These are phyloP conservation scores for Grus americana DNA, from an alignment of 2,113 vertebrate species.

Conservation along the genomic window DNA sequence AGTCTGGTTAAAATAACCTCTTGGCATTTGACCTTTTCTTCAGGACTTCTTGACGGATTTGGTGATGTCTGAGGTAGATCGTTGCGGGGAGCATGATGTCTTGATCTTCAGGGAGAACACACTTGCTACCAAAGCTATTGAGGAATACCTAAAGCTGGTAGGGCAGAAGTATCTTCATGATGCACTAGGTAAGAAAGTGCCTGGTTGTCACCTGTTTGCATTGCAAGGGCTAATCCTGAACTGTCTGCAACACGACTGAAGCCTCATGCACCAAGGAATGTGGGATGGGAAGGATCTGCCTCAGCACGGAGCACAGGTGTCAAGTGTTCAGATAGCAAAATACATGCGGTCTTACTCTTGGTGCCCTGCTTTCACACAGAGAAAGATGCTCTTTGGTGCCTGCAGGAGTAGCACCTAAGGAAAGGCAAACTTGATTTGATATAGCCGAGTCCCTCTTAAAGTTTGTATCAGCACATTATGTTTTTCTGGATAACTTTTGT, in stretches of 20 bases:
- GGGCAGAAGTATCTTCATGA: slow-evolving; percentile 96
- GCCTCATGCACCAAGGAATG: background rate
- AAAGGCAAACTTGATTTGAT: background rate
- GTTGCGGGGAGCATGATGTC: slow-evolving; percentile 93
- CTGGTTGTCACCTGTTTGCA: background rate
- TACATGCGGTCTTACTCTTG: background rate
- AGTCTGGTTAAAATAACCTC: slow-evolving; percentile 4
- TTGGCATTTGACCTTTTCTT: slow-evolving; percentile 35
- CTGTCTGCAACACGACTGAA: background rate
- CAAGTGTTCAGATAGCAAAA: background rate
- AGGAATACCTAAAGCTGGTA: slow-evolving; percentile 95
- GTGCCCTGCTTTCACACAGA: background rate
- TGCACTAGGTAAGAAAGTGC: slow-evolving; percentile 85
- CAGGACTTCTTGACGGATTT: slow-evolving; percentile 96
- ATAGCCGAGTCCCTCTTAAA: background rate
- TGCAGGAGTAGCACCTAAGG: background rate
- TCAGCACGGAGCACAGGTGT: background rate
- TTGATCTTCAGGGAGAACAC: slow-evolving; percentile 99
- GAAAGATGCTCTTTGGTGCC: background rate
- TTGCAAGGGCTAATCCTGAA: background rate
- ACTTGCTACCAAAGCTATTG: slow-evolving; percentile 94
- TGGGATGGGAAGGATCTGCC: background rate
- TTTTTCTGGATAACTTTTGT: background rate
- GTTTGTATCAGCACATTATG: background rate
- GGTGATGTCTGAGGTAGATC: slow-evolving; percentile 96